Percentiles rank a stretch among this genome's conserved stretches.
Conservation (phyloP, 2,888 invertebrate genomes). For the Furcula furcula region DNA sequence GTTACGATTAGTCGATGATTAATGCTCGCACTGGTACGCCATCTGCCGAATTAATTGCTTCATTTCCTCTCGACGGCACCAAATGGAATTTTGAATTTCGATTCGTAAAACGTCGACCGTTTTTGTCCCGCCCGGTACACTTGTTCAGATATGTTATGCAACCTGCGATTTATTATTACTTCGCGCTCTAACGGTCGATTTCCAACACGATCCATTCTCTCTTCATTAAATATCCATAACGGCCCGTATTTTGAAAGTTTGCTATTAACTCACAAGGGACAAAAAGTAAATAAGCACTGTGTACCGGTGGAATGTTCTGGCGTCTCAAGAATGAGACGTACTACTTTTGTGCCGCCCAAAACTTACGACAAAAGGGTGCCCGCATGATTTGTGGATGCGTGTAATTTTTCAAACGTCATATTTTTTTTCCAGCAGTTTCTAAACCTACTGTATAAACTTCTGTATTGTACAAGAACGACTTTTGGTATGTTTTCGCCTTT, state of each 20-base stretch:
- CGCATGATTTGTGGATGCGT: constrained; percentile 80
- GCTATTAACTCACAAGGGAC: constrained; percentile 28
- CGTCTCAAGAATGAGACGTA: constrained; percentile 59
- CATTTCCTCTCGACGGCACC: constrained; percentile 78
- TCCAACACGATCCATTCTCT: constrained; percentile 37
- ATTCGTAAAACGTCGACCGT: constrained; percentile 63
- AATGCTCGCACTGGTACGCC: constrained; percentile 78
- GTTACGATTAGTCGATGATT: constrained; percentile 81
- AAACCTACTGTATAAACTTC: constrained; percentile 70
- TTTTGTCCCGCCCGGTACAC: constrained; percentile 60
- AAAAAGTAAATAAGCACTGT: constrained; percentile 38
- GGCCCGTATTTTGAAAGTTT: constrained; percentile 8
- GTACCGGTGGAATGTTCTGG: constrained; percentile 52
- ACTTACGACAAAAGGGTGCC: constrained; percentile 75
- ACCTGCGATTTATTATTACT: constrained; percentile 60
- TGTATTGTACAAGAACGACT: constrained; percentile 70
- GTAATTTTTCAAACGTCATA: constrained; percentile 82
- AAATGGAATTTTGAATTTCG: constrained; percentile 79
- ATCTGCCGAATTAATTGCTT: constrained; percentile 81
- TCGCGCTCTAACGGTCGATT: constrained; percentile 43
- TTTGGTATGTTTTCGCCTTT: constrained; percentile 54
- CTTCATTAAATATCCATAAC: constrained; percentile 4
- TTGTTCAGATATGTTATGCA: constrained; percentile 67
- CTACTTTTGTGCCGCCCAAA: constrained; percentile 67
- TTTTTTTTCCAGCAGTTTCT: constrained; percentile 73